These are phyloP conservation scores for Ivindomyrus marchei DNA, from an alignment of 2,113 vertebrate genomes.

Conservation along the genomic window DNA sequence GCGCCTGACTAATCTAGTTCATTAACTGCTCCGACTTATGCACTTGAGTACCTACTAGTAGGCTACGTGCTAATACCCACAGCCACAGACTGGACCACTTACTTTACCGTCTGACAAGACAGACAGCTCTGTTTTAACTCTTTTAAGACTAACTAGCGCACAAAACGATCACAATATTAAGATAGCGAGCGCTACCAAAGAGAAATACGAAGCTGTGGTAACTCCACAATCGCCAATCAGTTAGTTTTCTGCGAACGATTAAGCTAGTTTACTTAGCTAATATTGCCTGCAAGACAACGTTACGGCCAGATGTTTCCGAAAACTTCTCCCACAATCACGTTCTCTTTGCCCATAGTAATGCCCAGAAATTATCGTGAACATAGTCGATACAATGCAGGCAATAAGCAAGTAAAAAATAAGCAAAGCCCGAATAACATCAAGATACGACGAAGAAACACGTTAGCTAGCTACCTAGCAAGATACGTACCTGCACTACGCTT, in stretches of 20 bases:
- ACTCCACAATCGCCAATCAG: not conserved
- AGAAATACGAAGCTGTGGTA: not conserved
- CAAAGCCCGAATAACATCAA: not conserved
- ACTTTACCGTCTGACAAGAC: not conserved
- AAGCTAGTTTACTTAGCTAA: not conserved
- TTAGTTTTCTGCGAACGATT: not conserved
- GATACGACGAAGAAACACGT: not conserved
- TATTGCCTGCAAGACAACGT: not conserved
- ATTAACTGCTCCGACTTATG: not conserved
- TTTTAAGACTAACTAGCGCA: not conserved
- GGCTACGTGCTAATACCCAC: not conserved
- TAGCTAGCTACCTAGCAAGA: slow-evolving; percentile 3
- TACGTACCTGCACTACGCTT: slow-evolving; percentile 17
- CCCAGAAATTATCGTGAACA: not conserved
- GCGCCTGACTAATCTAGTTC: not conserved
- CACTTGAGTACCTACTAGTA: not conserved
- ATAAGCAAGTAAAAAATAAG: not conserved
- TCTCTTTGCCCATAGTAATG: not conserved
- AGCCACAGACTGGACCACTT: not conserved
- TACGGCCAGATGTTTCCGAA: not conserved
- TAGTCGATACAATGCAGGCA: not conserved
- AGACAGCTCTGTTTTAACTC: not conserved
- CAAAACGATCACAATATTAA: not conserved
- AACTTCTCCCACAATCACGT: not conserved
- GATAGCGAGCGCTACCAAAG: not conserved